Percentiles rank a stretch among this genome's conserved stretches.
These are phyloP conservation scores for Lampris incognitus DNA, from an alignment of 2,113 vertebrate species.

Conservation along the genomic window DNA sequence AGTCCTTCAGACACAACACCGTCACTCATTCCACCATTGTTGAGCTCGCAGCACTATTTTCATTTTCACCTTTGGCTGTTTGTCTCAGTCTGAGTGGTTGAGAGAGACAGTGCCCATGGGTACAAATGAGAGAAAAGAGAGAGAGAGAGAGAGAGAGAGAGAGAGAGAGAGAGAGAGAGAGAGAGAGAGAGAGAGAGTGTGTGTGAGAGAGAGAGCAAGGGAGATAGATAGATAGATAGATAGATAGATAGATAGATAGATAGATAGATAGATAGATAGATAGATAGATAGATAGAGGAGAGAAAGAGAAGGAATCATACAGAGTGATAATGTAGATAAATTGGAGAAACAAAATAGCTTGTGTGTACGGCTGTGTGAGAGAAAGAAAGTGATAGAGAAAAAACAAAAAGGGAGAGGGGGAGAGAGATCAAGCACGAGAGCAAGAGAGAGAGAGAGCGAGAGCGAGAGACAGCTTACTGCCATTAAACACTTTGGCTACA, in stretches of 20 bases:
- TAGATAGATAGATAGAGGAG: neutral
- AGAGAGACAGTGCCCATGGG: constrained; percentile 46
- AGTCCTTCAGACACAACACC: constrained; percentile 46
- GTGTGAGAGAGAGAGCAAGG: constrained; percentile 6
- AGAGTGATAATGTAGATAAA: neutral
- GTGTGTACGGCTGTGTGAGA: neutral
- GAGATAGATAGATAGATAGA: constrained; percentile 14
- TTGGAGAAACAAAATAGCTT: too few relatives aligned
- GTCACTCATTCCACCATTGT: constrained; percentile 54
- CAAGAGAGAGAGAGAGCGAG: constrained; percentile 8
- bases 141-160: constrained; percentile 20
- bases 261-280: neutral
- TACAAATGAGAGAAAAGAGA: constrained; percentile 42
- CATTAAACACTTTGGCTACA: too few relatives aligned
- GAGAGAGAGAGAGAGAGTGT: constrained; percentile 20
- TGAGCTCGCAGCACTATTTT: constrained; percentile 41
- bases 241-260: neutral
- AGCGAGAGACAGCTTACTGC: neutral
- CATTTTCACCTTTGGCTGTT: constrained; percentile 62
- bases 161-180: neutral
- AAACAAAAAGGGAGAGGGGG: constrained; percentile 1
- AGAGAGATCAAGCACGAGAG: constrained; percentile 1
- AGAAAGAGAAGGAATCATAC: neutral
- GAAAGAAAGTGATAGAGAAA: neutral
- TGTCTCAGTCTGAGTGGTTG: constrained; percentile 34